These are phyloP conservation scores for Chlorops oryzae DNA, from an alignment of 1,140 invertebrate genomes.

Conservation along the genomic window DNA sequence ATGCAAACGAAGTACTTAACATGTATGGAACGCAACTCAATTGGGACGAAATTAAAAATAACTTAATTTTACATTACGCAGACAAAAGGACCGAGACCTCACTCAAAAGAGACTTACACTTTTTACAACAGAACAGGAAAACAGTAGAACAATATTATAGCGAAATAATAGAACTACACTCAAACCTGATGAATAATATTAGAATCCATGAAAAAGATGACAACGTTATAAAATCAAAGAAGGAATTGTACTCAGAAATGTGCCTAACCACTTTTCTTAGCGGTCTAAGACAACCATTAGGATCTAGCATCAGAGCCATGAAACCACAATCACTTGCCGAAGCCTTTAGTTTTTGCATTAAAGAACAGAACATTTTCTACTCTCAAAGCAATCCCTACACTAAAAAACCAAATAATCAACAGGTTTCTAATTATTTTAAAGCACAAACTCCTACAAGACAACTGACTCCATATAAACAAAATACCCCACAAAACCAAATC, in stretches of 20 bases:
- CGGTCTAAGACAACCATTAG: background rate
- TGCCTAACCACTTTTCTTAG: too few relatives aligned
- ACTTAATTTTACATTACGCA: slow-evolving; percentile 10
- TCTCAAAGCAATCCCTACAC: too few relatives aligned
- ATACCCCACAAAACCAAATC: too few relatives aligned
- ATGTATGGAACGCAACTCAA: slow-evolving; percentile 7
- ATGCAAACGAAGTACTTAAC: slow-evolving; percentile 11
- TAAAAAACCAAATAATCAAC: too few relatives aligned
- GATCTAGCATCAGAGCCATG: slow-evolving; percentile 1
- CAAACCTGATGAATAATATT: slow-evolving; percentile 4
- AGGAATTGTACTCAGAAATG: too few relatives aligned
- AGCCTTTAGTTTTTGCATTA: background rate
- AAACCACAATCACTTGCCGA: background rate
- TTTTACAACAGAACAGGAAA: slow-evolving; percentile 3
- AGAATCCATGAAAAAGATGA: slow-evolving; percentile 6
- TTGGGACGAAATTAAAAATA: slow-evolving; percentile 9
- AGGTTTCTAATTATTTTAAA: too few relatives aligned
- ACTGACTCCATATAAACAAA: too few relatives aligned
- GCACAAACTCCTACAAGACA: too few relatives aligned
- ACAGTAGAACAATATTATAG: slow-evolving; percentile 7
- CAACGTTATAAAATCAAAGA: slow-evolving; percentile 6
- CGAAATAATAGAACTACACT: slow-evolving; percentile 11
- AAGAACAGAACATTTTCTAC: background rate
- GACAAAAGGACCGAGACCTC: slow-evolving; percentile 12
- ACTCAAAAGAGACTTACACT: slow-evolving; percentile 9